phyloP scores from a whole-genome alignment of 1,140 invertebrate species.

The Anadara kagoshimensis region DNA sequence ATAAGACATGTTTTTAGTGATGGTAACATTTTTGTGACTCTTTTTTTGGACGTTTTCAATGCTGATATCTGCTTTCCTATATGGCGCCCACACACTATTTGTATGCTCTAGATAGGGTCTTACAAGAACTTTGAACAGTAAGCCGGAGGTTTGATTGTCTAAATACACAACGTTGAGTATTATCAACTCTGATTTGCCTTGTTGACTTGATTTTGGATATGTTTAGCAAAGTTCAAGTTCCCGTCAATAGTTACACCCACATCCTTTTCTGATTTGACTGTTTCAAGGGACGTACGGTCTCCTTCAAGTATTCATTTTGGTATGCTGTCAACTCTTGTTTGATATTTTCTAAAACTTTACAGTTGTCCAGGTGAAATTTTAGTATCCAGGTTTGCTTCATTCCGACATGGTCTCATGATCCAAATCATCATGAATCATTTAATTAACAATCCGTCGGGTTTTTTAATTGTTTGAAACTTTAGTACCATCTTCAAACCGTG shows the following conservation, averaged over 20 bases:
- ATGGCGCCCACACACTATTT: constrained; percentile 3
- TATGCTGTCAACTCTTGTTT: background rate
- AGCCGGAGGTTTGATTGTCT: constrained; percentile 5
- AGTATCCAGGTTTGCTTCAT: constrained; percentile 31
- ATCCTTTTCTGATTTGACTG: constrained; percentile 5
- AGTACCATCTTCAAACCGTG: no score
- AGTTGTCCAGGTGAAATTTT: constrained; percentile 31
- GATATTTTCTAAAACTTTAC: constrained; percentile 16
- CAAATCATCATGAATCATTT: no score
- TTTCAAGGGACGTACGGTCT: background rate
- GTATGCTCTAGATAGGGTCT: constrained; percentile 37
- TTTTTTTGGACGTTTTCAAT: constrained; percentile 10
- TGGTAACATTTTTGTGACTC: constrained; percentile 16
- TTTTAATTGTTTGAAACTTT: no score
- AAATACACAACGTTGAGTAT: background rate
- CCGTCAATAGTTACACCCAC: constrained; percentile 17
- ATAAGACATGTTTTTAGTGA: constrained; percentile 6
- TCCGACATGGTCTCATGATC: no score
- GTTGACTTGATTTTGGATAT: constrained; percentile 19
- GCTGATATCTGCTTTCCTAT: constrained; percentile 4
- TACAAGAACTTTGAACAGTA: constrained; percentile 24
- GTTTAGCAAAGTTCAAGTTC: constrained; percentile 15
- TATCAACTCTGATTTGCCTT: constrained; percentile 26
- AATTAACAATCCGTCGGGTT: no score
- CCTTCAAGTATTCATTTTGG: background rate